Conservation (phyloP, 2,797 vertebrate genomes). For the Sarcophilus harrisii region DNA sequence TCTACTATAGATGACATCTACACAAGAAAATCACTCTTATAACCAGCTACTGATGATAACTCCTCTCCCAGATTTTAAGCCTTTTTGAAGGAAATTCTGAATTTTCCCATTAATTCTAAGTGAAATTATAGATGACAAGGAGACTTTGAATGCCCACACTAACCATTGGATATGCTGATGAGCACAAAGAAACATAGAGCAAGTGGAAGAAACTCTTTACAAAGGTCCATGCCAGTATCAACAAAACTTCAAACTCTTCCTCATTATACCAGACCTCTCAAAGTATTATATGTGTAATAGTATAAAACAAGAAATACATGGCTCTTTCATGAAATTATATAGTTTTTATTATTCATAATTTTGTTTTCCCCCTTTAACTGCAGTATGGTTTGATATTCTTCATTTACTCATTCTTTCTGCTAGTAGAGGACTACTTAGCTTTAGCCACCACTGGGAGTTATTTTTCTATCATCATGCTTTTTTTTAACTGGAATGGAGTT, state of each 20-base stretch:
- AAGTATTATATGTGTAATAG: conserved; percentile 38
- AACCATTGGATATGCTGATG: background rate
- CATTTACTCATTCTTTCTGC: conserved; percentile 83
- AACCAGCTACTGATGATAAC: background rate
- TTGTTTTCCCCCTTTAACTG: conserved; percentile 66
- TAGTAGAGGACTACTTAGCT: conserved; percentile 80
- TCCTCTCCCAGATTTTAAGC: background rate
- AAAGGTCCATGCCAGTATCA: background rate
- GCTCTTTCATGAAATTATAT: conserved; percentile 66
- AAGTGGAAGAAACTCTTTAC: background rate
- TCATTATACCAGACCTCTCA: background rate
- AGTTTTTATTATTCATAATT: conserved; percentile 66
- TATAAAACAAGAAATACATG: conserved; percentile 54
- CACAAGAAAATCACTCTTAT: background rate
- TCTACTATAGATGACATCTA: background rate
- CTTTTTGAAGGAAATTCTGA: background rate
- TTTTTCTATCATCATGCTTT: conserved; percentile 85
- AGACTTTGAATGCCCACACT: background rate
- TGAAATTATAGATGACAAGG: background rate
- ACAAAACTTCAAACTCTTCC: background rate
- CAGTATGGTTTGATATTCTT: conserved; percentile 78
- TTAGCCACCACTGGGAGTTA: conserved; percentile 80
- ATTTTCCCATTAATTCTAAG: background rate
- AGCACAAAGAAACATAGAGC: background rate
- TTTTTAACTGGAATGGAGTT: conserved; percentile 52